phyloP scores from a whole-genome alignment of 2,797 vertebrate genomes.

The Podargus strigoides region DNA sequence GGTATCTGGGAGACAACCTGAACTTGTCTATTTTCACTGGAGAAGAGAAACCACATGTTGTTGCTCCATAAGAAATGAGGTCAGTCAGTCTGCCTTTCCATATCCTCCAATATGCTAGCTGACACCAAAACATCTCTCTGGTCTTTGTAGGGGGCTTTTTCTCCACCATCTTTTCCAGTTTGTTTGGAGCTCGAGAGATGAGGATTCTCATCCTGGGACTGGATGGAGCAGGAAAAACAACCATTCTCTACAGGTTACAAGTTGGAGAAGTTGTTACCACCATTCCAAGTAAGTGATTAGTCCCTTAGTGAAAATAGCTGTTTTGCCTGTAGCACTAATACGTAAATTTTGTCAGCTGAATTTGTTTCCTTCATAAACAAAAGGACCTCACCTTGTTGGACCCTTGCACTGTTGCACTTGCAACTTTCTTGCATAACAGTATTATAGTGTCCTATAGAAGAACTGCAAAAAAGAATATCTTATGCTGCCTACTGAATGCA shows the following conservation, averaged over 20 bases:
- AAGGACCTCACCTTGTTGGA: neutral
- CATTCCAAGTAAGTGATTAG: slow-evolving; percentile 88
- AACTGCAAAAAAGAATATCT: neutral
- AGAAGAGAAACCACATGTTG: no score
- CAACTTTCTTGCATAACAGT: neutral
- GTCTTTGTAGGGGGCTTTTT: slow-evolving; percentile 87
- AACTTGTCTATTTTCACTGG: neutral
- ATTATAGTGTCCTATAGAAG: neutral
- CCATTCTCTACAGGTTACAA: slow-evolving; percentile 94
- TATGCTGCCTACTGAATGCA: neutral
- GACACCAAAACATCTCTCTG: neutral
- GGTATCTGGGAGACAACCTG: neutral
- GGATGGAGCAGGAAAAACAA: slow-evolving; percentile 97
- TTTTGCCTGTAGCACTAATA: neutral
- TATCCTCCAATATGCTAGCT: neutral
- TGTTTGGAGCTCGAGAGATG: slow-evolving; percentile 97
- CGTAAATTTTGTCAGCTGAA: neutral
- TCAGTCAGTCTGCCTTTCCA: neutral
- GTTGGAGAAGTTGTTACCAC: slow-evolving; percentile 98
- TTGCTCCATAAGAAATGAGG: neutral
- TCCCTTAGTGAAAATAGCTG: accelerated
- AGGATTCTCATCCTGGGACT: slow-evolving; percentile 96
- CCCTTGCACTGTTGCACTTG: neutral
- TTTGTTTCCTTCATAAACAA: neutral
- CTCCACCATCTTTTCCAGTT: slow-evolving; percentile 91